phyloP scores from a whole-genome alignment of 1,140 invertebrate species.

The Bicyclus anynana region DNA sequence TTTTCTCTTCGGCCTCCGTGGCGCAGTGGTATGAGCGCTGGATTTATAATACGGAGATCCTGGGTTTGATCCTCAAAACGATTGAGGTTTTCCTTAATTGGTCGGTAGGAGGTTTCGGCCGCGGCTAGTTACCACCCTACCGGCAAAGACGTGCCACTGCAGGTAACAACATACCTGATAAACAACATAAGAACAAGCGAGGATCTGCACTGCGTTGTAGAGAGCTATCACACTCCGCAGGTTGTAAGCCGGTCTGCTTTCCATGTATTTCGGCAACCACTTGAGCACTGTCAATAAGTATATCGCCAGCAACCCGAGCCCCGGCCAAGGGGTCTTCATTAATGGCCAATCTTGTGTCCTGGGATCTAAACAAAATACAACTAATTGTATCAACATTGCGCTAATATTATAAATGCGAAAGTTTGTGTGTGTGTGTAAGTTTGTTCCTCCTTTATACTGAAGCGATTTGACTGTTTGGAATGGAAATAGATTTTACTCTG shows the following conservation, averaged over 20 bases:
- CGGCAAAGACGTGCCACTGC: too few species aligned
- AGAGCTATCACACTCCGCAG: slow-evolving; percentile 83
- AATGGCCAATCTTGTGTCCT: slow-evolving; percentile 80
- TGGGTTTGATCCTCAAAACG: too few species aligned
- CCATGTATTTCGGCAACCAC: slow-evolving; percentile 86
- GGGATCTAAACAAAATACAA: slow-evolving; percentile 78
- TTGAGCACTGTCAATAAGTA: slow-evolving; percentile 84
- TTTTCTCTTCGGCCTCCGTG: too few species aligned
- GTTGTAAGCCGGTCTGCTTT: slow-evolving; percentile 82
- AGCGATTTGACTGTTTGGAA: background rate
- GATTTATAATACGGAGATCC: too few species aligned
- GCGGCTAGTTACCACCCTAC: too few species aligned
- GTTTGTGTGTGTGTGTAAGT: too few species aligned
- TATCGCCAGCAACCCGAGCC: slow-evolving; percentile 77
- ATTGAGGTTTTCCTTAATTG: too few species aligned
- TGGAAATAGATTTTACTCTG: too few species aligned
- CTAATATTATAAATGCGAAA: too few species aligned
- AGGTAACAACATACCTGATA: slow-evolving; percentile 76
- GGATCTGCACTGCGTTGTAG: slow-evolving; percentile 87
- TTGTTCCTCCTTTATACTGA: background rate
- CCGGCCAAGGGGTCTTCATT: slow-evolving; percentile 79
- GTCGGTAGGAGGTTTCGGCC: too few species aligned
- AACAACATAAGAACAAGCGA: slow-evolving; percentile 80
- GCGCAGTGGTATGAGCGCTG: too few species aligned
- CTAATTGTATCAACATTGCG: slow-evolving; percentile 1